These are phyloP conservation scores for Ramazzottius varieornatus DNA, from an alignment of 2,888 invertebrate species.

Conservation along the genomic window DNA sequence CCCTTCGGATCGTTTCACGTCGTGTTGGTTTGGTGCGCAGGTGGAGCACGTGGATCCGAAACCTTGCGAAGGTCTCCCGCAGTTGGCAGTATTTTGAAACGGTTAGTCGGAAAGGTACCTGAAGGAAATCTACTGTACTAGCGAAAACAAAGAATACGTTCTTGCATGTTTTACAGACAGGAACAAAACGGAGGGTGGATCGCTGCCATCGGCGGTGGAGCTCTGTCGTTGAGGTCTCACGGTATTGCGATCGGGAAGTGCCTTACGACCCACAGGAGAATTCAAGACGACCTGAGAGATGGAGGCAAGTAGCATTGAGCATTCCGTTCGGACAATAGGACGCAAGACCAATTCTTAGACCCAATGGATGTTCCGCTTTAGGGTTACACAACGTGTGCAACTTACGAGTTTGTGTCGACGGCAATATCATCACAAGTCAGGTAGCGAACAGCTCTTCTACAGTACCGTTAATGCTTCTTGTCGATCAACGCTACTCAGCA, in stretches of 20 bases:
- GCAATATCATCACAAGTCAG: not conserved
- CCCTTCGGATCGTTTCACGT: too few species aligned
- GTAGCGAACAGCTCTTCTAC: too few species aligned
- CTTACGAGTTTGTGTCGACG: not conserved
- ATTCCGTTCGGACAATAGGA: too few species aligned
- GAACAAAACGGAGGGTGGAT: not conserved
- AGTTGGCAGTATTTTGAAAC: not conserved
- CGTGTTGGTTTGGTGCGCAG: not conserved
- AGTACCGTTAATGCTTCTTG: too few species aligned
- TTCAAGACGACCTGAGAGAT: not conserved
- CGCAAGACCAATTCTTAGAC: too few species aligned
- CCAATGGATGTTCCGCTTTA: not conserved
- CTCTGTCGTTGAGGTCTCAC: not conserved
- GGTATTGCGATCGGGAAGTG: not conserved
- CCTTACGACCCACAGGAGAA: not conserved
- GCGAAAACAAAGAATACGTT: too few species aligned
- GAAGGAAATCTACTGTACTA: too few species aligned
- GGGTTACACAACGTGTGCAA: not conserved
- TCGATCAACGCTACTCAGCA: too few species aligned
- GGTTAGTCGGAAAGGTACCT: too few species aligned
- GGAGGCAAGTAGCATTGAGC: too few species aligned
- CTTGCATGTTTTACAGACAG: too few species aligned
- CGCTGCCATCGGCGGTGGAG: not conserved
- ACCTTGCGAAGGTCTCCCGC: not conserved
- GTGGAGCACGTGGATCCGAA: not conserved